Conservation (phyloP, 2,113 vertebrate species). For the Microcebus griseorufus region DNA sequence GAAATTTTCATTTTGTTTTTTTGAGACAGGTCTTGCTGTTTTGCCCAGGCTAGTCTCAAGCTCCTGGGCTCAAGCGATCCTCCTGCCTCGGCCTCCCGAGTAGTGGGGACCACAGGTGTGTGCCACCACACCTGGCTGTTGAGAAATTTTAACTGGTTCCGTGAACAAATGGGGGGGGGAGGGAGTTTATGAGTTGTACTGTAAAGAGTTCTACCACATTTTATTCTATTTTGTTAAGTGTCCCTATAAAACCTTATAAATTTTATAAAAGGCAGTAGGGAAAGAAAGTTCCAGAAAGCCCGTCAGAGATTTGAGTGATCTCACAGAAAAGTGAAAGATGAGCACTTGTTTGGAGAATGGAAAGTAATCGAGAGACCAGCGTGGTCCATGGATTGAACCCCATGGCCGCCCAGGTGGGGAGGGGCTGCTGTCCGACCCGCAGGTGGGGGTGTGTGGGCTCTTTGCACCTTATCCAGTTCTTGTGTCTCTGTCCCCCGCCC, state of each 20-base stretch:
- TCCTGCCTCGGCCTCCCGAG: neutral
- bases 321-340: neutral
- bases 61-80: neutral
- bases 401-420: accelerated
- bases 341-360: neutral
- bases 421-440: neutral
- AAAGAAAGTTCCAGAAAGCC: neutral
- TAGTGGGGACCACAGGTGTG: neutral
- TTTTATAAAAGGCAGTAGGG: neutral
- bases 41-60: neutral
- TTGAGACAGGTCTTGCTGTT: neutral
- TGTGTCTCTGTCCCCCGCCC: neutral
- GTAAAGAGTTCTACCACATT: neutral
- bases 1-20: neutral
- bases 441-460: neutral
- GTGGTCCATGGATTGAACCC: neutral
- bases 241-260: neutral
- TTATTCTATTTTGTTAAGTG: neutral
- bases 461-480: neutral
- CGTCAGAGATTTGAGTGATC: neutral
- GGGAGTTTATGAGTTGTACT: neutral
- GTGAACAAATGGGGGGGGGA: neutral
- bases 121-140: neutral
- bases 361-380: neutral
- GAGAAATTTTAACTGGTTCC: neutral